These are phyloP conservation scores for Agrypnus murinus DNA, from an alignment of 2,888 invertebrate genomes.

Conservation along the genomic window DNA sequence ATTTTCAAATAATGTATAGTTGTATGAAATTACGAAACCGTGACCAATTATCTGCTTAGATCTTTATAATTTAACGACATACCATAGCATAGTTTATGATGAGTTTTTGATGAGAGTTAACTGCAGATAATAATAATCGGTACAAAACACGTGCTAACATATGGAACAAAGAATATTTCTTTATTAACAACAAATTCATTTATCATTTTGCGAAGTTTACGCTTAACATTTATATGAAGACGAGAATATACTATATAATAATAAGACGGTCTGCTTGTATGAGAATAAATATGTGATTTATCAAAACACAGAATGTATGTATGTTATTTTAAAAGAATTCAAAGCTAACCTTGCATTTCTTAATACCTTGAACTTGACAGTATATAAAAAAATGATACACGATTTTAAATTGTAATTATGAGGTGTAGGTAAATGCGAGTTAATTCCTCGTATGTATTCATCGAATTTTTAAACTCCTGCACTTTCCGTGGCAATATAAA, in stretches of 20 bases:
- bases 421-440: too few species aligned
- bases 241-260: too few species aligned
- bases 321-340: too few species aligned
- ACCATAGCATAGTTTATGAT: slow-evolving; percentile 9
- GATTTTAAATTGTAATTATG: neutral
- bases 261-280: too few species aligned
- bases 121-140: neutral
- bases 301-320: too few species aligned
- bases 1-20: neutral
- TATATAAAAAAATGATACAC: neutral
- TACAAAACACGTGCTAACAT: neutral
- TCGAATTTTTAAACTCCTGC: too few species aligned
- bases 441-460: too few species aligned
- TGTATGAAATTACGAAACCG: slow-evolving; percentile 18
- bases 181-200: neutral
- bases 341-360: neutral
- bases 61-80: neutral
- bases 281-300: too few species aligned
- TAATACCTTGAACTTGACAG: slow-evolving; percentile 6
- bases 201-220: slow-evolving; percentile 3
- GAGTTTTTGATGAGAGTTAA: slow-evolving; percentile 4
- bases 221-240: neutral
- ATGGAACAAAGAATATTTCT: neutral
- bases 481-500: too few species aligned
- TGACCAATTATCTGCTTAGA: slow-evolving; percentile 17